A percentile compares a stretch with the other conserved stretches of the same genome.
Evolutionary conservation across 2,113 vertebrate species (phyloP).

Genomic region (Syrrhaptes paradoxus): DNA sequence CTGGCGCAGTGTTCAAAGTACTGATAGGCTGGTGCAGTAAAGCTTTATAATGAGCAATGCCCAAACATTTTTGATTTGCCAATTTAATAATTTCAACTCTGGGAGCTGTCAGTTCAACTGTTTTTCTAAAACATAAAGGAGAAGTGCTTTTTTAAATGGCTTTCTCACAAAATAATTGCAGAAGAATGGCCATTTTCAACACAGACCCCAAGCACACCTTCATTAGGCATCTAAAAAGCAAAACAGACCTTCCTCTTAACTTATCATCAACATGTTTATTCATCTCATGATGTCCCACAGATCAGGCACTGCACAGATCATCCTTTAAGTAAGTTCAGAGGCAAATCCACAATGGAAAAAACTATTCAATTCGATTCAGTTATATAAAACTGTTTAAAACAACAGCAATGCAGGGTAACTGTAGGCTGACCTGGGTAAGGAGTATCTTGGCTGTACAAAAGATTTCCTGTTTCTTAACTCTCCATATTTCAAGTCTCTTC

Average conservation of each 20-base stretch:
- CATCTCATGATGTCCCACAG: fast-evolving
- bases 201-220: background rate
- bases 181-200: background rate
- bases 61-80: background rate
- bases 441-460: background rate
- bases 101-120: background rate
- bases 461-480: background rate
- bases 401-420: background rate
- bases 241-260: background rate
- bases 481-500: background rate
- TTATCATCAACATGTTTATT: background rate
- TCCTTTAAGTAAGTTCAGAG: background rate
- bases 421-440: background rate
- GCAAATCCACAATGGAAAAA: background rate
- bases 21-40: background rate
- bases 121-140: background rate
- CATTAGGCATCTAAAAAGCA: background rate
- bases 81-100: background rate
- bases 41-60: background rate
- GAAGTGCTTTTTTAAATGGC: background rate
- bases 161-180: background rate
- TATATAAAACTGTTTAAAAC: background rate
- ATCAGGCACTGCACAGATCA: background rate
- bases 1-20: background rate
- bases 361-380: background rate